These are phyloP conservation scores for Nerophis ophidion DNA, from an alignment of 2,113 vertebrate genomes.

Conservation along the genomic window DNA sequence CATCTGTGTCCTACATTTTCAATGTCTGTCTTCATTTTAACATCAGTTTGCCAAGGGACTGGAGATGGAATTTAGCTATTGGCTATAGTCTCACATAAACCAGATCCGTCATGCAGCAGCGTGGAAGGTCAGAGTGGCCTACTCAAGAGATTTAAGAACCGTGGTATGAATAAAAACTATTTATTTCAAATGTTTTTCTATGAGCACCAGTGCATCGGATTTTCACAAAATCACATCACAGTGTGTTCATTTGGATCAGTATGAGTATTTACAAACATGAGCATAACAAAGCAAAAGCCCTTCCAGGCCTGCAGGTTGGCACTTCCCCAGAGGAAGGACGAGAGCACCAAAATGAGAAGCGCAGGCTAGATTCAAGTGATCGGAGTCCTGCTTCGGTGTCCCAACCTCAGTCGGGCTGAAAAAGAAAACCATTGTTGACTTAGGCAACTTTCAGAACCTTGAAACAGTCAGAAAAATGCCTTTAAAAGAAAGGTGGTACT, in stretches of 20 bases:
- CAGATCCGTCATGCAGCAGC: no score
- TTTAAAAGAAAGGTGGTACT: background rate
- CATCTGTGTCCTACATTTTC: no score
- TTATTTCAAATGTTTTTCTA: constrained; percentile 44
- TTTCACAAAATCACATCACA: constrained; percentile 36
- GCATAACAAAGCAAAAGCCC: constrained; percentile 10
- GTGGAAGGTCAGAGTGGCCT: background rate
- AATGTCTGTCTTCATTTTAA: no score
- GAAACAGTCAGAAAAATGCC: background rate
- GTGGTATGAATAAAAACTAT: constrained; percentile 21
- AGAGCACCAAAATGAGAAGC: constrained; percentile 5
- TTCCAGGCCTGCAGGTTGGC: background rate
- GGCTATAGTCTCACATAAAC: no score
- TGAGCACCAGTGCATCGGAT: constrained; percentile 45
- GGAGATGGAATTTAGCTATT: no score
- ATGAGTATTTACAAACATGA: constrained; percentile 34
- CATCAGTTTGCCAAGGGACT: no score
- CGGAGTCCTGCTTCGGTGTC: background rate
- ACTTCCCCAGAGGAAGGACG: background rate
- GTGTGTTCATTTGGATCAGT: constrained; percentile 38
- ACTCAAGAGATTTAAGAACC: background rate
- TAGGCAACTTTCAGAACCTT: background rate
- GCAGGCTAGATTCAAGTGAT: no score
- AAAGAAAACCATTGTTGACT: background rate
- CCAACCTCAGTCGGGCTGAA: background rate